Evolutionary conservation across 2,888 invertebrate genomes (phyloP).

Genomic region (Oscheius sp.): DNA sequence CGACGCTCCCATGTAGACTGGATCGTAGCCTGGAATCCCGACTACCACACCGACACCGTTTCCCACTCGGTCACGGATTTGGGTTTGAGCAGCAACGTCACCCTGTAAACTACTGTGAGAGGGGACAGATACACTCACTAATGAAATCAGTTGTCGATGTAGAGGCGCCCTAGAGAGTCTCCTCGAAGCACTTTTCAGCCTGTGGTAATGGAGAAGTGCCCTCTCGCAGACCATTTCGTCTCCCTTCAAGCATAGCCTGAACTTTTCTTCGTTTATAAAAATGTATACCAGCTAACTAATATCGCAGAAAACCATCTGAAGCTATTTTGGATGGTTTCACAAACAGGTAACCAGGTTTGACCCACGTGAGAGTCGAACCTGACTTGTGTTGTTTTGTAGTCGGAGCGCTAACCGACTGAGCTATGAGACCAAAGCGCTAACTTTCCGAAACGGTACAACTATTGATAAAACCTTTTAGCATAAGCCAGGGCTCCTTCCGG

Average conservation of each 20-base stretch:
- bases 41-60: slow-evolving; percentile 54
- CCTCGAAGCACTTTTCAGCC: slow-evolving; percentile 42
- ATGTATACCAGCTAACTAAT: too few species aligned
- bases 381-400: too few species aligned
- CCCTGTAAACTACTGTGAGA: slow-evolving; percentile 37
- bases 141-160: slow-evolving; percentile 47
- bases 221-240: slow-evolving; percentile 48
- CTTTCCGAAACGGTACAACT: too few species aligned
- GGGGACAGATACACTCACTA: slow-evolving; percentile 38
- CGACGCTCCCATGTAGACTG: slow-evolving; percentile 49
- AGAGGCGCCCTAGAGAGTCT: slow-evolving; percentile 40
- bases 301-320: too few species aligned
- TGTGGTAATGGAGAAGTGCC: slow-evolving; percentile 48
- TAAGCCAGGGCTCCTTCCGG: slow-evolving; percentile 49
- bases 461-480: slow-evolving; percentile 45
- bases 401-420: too few species aligned
- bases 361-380: too few species aligned
- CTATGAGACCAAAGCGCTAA: too few species aligned
- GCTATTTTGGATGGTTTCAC: too few species aligned
- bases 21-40: slow-evolving; percentile 57
- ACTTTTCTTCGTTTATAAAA: too few species aligned
- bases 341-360: too few species aligned
- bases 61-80: slow-evolving; percentile 49
- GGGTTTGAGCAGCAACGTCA: slow-evolving; percentile 49
- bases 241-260: slow-evolving; percentile 43